Base-by-base conservation (phyloP, 2,888 invertebrate genomes). In the Helobdella robusta region DNA sequence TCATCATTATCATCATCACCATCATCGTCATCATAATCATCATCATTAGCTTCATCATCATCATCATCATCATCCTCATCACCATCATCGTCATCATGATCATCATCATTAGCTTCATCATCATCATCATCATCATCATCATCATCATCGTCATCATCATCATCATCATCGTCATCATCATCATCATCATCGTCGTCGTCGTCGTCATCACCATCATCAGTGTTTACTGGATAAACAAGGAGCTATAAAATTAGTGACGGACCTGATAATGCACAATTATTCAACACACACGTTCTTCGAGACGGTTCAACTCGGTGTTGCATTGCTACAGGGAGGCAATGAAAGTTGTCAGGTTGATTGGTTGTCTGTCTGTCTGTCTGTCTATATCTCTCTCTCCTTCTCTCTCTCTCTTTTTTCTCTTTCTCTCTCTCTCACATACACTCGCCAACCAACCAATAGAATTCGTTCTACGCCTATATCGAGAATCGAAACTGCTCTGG, bases 381-480 rank as follows among this genome's bases (percentile, higher is more conserved):
- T n/a, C n/a, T n/a, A n/a, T n/a, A n/a, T n/a, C n/a, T n/a, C n/a
- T n/a, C n/a, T n/a, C n/a, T n/a, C n/a, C n/a, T n/a, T n/a, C n/a
- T n/a, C n/a, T n/a, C 15, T 40, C 44, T n/a, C 44, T 40, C 11
- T 15, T n/a, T 15, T n/a, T 11, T 40, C 15, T 40, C 11, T 40
- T 40, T 40, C 44, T 35, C 59, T 6, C 25, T 23, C 3, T 25
- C 46, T 25, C n/a, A 44, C 34, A 44, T 46, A 2, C 23, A n/a
- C 15, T 36, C 20, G 30, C 3, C n/a, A 23, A 20, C 20, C 6
- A 6, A n/a, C 20, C 25, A 15, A 4, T 28, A 61, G 62, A 34
- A 62, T 44, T 62, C 62, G 11, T 62, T 62, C 62, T 62, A 48
- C 50, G 20, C 36, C 32, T 62, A 62, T 50, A 62, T 62, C 48